These are phyloP conservation scores for Parnassius smintheus DNA, from an alignment of 2,888 invertebrate species.

Conservation along the genomic window DNA sequence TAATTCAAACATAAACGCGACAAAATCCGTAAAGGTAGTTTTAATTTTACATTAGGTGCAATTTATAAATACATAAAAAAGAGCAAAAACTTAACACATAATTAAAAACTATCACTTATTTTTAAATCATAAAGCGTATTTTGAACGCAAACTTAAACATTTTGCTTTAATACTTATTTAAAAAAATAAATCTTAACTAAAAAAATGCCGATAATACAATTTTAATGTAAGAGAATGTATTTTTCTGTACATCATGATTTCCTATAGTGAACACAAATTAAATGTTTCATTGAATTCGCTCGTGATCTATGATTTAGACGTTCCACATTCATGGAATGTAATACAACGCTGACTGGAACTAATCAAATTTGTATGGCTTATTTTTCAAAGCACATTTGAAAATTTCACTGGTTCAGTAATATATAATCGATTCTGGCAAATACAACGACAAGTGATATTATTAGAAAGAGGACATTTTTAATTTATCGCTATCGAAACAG, in stretches of 20 bases:
- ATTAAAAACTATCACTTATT: not conserved
- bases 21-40: no score
- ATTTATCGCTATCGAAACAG: conserved; percentile 43
- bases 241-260: not conserved
- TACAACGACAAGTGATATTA: conserved; percentile 64
- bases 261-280: conserved; percentile 21
- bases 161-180: conserved; percentile 14
- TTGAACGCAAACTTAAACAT: conserved; percentile 22
- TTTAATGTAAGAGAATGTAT: no score
- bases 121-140: conserved; percentile 9
- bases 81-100: conserved; percentile 4
- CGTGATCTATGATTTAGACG: conserved; percentile 70
- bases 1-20: no score
- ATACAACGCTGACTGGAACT: conserved; percentile 47
- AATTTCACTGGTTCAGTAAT: conserved; percentile 65
- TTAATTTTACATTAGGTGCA: not conserved
- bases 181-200: no score
- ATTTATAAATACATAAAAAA: conserved; percentile 18
- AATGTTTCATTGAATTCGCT: conserved; percentile 45
- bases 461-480: conserved; percentile 40
- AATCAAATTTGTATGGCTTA: conserved; percentile 70
- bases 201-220: no score
- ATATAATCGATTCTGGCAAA: conserved; percentile 69
- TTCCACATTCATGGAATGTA: conserved; percentile 57
- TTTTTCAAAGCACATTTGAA: conserved; percentile 75